Evolutionary conservation across 2,888 invertebrate species (phyloP).

Genomic region (Agapostemon virescens): DNA sequence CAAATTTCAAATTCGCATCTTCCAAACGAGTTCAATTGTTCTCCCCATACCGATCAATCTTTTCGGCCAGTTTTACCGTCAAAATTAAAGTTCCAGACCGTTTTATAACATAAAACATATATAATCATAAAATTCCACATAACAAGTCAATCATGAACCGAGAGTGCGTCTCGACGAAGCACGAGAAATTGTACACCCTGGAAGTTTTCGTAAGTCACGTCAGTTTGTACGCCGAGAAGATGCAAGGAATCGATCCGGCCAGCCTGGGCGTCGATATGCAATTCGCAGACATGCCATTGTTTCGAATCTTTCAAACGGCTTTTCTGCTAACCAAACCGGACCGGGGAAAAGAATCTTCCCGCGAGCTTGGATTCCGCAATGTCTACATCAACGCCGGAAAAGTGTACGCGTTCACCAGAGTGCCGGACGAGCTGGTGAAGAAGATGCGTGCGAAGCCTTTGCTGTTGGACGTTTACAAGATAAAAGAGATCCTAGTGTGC

Average conservation of each 20-base stretch:
- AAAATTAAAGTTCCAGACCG: slow-evolving; percentile 26
- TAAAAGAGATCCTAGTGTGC: slow-evolving; percentile 43
- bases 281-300: slow-evolving; percentile 53
- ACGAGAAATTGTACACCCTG: slow-evolving; percentile 39
- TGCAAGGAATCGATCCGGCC: slow-evolving; percentile 30
- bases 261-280: slow-evolving; percentile 52
- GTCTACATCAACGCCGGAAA: slow-evolving; percentile 52
- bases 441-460: slow-evolving; percentile 40
- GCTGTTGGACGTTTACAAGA: slow-evolving; percentile 49
- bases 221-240: slow-evolving; percentile 46
- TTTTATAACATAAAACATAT: too few species aligned
- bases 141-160: slow-evolving; percentile 19
- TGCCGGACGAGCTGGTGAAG: slow-evolving; percentile 34
- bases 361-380: slow-evolving; percentile 16
- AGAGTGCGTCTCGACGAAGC: slow-evolving; percentile 20
- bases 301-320: slow-evolving; percentile 49
- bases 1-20: slow-evolving; percentile 1
- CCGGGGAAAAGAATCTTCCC: slow-evolving; percentile 32
- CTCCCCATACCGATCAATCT: background rate
- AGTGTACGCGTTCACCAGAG: slow-evolving; percentile 41
- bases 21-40: slow-evolving; percentile 48
- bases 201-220: slow-evolving; percentile 51
- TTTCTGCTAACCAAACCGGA: slow-evolving; percentile 45
- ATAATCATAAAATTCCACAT: too few species aligned
- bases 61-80: background rate